Evolutionary conservation across 2,888 invertebrate genomes (phyloP), one percentile per base, ranked within the genome.

Genomic region (Dexiosoma caninum): DNA sequence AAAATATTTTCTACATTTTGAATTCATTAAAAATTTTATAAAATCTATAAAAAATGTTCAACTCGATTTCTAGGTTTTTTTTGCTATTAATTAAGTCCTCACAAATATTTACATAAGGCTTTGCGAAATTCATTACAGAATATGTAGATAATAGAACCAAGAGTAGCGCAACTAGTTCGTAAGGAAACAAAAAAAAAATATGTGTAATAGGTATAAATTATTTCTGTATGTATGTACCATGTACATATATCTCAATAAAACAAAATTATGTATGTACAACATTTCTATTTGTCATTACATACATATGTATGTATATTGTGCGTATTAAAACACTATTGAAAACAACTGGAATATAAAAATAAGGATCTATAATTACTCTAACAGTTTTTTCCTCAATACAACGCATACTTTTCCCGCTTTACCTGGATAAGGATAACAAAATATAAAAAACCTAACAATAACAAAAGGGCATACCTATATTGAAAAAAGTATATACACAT

Each of bases 131-230:
- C 40, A 2, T 7, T 44, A 10, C 2, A 21, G 27, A 5, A 27
- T 27, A 27, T 27, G 27, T 27, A 27, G 3, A 27, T 27, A 66
- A 27, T 27, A 64, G 46, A 59, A 5, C 9, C 40, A 71, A 72
- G 69, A 78, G 77, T 72, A 82, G 82, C 79, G 78, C 79, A 77
- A 79, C 82, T 82, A 82, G 82, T 82, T 76, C 79, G 14, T 82
- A 82, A 72, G 72, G 37, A 40, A 42, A 40, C 21, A 64, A 70
- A 37, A 27, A 40, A 57, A 59, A 32, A 55, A 1, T 19, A 23
- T 53, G 16, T 60, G 27, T 60, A 53, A 71, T 35, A n/a, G n/a
- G n/a, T n/a, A 51, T 71, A 71, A 49, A 51, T 71, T 53, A 40
- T 49, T 10, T 69, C 53, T 44, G 35, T 69, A 62, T 37, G 1